phyloP scores from a whole-genome alignment of 2,888 invertebrate species.

The Yponomeuta malinellus region DNA sequence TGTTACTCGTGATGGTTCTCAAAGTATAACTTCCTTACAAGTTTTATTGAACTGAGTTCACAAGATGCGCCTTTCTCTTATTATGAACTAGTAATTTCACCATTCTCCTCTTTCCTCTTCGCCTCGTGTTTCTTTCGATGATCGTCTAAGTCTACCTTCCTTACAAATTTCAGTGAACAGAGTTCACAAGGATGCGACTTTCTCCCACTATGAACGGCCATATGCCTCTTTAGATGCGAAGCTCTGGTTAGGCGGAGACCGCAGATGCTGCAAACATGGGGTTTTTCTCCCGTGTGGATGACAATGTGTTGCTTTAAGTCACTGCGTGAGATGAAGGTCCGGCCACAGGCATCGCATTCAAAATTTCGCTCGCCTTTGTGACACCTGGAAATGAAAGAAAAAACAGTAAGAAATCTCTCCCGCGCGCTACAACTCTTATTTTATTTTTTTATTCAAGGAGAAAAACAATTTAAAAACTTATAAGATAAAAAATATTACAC shows the following conservation, averaged over 20 bases:
- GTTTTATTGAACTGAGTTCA: too few species aligned
- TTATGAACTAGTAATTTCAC: neutral
- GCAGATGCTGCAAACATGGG: slow-evolving; percentile 57
- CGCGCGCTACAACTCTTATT: too few species aligned
- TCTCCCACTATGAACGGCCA: slow-evolving; percentile 24
- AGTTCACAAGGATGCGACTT: neutral
- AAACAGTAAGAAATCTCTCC: too few species aligned
- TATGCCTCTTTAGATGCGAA: slow-evolving; percentile 61
- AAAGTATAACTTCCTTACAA: neutral
- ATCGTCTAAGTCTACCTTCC: neutral
- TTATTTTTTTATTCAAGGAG: too few species aligned
- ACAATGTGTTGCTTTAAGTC: slow-evolving; percentile 62
- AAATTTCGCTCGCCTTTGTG: slow-evolving; percentile 70
- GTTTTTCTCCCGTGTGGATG: slow-evolving; percentile 55
- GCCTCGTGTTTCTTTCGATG: neutral
- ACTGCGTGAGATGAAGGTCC: slow-evolving; percentile 61
- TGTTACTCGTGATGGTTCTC: neutral
- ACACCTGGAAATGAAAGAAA: slow-evolving; percentile 39
- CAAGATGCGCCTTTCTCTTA: too few species aligned
- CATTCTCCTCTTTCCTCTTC: neutral
- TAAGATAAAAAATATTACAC: too few species aligned
- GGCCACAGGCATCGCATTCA: slow-evolving; percentile 55
- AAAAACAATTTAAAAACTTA: too few species aligned
- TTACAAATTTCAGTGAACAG: neutral
- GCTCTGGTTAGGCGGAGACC: slow-evolving; percentile 54